Evolutionary conservation across 2,113 vertebrate genomes (phyloP), one percentile per base, ranked within the genome.

Genomic region (Carettochelys insculpta): DNA sequence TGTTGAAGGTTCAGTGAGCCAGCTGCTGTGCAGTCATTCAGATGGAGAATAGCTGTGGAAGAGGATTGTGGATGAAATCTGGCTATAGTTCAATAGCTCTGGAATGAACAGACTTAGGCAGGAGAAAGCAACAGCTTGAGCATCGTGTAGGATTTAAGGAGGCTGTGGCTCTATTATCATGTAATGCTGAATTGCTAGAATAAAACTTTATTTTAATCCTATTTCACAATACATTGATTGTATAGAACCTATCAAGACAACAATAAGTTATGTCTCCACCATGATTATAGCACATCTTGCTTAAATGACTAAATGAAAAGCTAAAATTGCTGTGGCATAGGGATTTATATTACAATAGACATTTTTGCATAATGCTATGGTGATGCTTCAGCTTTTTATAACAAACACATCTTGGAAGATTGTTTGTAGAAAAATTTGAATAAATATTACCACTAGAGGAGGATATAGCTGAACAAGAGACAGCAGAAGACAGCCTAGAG

Each of bases 331-430:
- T 84, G 80, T 88, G 89, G 87, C 77, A 87, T 47, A 82, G 41
- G 73, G 88, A 94, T 96, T 95, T 96, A 89, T 96, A 77, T 95
- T 91, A 95, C 95, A 97, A 95, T 94, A 94, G 93, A 58, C 1
- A 19, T 91, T 93, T 97, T 95, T 96, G 87, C 95, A 96, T 96
- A 96, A 97, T 94, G 51, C 82, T 89, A 41, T 92, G 83, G 90
- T 90, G 92, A 90, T 88, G 83, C 34, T 94, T 92, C 75, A 83
- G 83, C 83, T 93, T 92, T 86, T 73, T 77, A 82, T 95, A 88
- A 82, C 86, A 87, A 90, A 34, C 20, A 4, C 11, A 1, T 88
- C 73, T 92, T 92, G 53, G 95, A 91, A 95, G 90, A 13, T 61
- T 47, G 34, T 52, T 87, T 85, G 94, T 92, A 90, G 89, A 94